Percentiles rank a stretch among this genome's conserved stretches.
These are phyloP conservation scores for Aurelia aurita complex sp. Pacific DNA, from an alignment of 30 jellyfish, hydroid and myxozoan species.

Conservation along the genomic window DNA sequence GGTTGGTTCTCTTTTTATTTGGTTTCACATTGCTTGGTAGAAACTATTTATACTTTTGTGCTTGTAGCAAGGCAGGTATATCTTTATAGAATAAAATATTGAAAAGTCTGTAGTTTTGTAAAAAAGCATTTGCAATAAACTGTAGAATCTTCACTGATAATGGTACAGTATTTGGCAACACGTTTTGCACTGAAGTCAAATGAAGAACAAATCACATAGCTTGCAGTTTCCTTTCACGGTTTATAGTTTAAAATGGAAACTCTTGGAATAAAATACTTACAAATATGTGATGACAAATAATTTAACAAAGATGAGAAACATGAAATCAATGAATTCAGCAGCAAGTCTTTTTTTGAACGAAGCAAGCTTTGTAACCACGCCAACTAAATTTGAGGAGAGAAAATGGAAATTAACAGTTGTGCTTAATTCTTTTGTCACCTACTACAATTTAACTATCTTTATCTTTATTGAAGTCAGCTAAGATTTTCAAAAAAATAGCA, in stretches of 20 bases:
- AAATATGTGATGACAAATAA: conserved; percentile 46
- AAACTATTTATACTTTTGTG: not conserved
- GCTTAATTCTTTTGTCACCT: not conserved
- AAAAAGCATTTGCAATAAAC: too few relatives aligned
- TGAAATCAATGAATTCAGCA: conserved; percentile 88
- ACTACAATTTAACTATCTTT: too few relatives aligned
- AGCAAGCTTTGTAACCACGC: conserved; percentile 60
- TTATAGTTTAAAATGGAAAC: not conserved
- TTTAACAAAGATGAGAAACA: conserved; percentile 76
- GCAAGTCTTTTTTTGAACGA: conserved; percentile 75
- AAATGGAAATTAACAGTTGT: not conserved
- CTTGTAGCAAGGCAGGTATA: too few relatives aligned
- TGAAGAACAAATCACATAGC: not conserved
- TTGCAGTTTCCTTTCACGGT: not conserved
- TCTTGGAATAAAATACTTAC: conserved; percentile 33
- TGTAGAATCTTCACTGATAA: too few relatives aligned
- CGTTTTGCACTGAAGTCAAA: too few relatives aligned
- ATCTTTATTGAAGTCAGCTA: too few relatives aligned
- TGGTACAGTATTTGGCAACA: too few relatives aligned
- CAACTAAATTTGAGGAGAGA: conserved; percentile 2
- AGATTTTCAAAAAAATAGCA: too few relatives aligned
- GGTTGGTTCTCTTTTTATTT: not conserved
- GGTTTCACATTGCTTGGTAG: not conserved
- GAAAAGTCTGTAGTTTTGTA: too few relatives aligned
- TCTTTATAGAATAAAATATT: too few relatives aligned